These are phyloP conservation scores for Sphecodes monilicornis DNA, from an alignment of 2,888 invertebrate species.

Conservation along the genomic window DNA sequence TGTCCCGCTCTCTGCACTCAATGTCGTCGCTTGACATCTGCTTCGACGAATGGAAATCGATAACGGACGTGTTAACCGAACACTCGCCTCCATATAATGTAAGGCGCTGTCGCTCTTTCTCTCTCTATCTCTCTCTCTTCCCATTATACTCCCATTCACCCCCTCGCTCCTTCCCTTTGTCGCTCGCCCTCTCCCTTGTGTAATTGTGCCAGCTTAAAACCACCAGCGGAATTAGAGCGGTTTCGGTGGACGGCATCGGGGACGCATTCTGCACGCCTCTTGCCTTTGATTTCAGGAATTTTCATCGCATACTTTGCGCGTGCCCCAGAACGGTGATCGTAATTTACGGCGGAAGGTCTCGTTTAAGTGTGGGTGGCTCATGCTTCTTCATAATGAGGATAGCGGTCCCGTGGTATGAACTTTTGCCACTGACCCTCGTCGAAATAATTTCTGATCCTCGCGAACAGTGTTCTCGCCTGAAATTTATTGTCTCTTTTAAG, in stretches of 20 bases:
- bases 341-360: neutral
- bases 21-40: conserved; percentile 26
- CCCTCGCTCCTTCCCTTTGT: neutral
- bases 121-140: neutral
- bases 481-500: neutral
- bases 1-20: neutral
- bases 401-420: neutral
- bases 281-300: conserved; percentile 7
- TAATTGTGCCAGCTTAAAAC: conserved; percentile 7
- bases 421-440: neutral
- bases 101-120: neutral
- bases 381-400: neutral
- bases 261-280: neutral
- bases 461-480: neutral
- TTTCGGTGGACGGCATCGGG: neutral
- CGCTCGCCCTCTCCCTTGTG: neutral
- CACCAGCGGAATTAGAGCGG: neutral
- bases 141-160: neutral
- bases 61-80: conserved; percentile 40
- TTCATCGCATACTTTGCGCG: conserved; percentile 2
- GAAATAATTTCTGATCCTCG: neutral
- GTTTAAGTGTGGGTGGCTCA: neutral
- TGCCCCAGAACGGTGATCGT: neutral
- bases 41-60: conserved; percentile 56
- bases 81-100: conserved; percentile 23